A percentile compares a stretch with the other conserved stretches of the same genome.
These are phyloP conservation scores for Epinephelus coioides DNA, from an alignment of 2,797 vertebrate species.

Conservation along the genomic window DNA sequence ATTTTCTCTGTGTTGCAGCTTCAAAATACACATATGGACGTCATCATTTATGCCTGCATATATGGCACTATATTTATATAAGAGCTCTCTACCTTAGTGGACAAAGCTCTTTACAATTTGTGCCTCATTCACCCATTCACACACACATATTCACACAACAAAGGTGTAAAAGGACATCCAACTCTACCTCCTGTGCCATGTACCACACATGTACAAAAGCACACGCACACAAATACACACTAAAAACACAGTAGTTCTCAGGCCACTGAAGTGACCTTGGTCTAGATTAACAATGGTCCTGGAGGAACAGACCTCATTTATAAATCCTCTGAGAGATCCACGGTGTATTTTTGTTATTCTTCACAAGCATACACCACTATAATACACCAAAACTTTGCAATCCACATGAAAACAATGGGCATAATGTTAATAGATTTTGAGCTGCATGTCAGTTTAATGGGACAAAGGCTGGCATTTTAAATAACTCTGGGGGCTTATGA, in stretches of 20 bases:
- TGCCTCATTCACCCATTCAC: too few species aligned
- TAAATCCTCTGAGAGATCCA: conserved; percentile 46
- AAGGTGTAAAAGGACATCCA: too few species aligned
- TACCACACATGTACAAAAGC: background rate
- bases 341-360: conserved; percentile 51
- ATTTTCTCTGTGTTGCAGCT: conserved; percentile 45
- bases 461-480: conserved; percentile 18
- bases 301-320: conserved; percentile 60
- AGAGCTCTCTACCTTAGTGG: too few species aligned
- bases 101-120: too few species aligned
- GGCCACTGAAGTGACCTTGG: conserved; percentile 65
- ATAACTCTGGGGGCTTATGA: background rate
- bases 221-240: conserved; percentile 3
- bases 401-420: background rate
- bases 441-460: conserved; percentile 16
- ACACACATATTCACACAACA: too few species aligned
- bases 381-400: background rate
- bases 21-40: conserved; percentile 27
- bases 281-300: conserved; percentile 69
- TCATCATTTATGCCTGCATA: background rate
- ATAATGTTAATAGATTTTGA: conserved; percentile 15
- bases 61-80: too few species aligned
- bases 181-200: too few species aligned
- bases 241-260: conserved; percentile 29
- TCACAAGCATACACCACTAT: background rate